phyloP scores from a whole-genome alignment of 2,113 vertebrate genomes.

The Phrynosoma platyrhinos region DNA sequence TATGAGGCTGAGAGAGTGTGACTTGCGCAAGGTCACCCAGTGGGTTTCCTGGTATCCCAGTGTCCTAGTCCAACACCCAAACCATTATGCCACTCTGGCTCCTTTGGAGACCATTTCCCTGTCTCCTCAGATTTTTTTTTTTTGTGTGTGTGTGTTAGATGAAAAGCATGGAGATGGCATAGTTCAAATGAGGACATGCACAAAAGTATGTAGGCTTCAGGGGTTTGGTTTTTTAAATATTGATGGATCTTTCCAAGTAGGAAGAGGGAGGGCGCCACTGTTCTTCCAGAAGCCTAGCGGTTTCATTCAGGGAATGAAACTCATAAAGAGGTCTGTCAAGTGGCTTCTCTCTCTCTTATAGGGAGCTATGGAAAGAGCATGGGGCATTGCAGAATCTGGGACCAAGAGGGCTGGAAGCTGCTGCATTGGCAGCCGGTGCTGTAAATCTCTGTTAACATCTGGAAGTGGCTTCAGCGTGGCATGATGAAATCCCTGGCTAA shows the following conservation, averaged over 20 bases:
- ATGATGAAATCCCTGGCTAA: conserved; percentile 67
- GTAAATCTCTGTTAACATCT: conserved; percentile 41
- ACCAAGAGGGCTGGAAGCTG: neutral
- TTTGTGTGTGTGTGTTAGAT: neutral
- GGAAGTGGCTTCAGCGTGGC: conserved; percentile 47
- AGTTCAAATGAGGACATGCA: neutral
- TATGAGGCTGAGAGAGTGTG: too few species aligned
- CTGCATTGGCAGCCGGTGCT: conserved; percentile 32
- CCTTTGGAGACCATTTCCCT: neutral
- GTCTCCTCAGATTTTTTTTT: too few species aligned
- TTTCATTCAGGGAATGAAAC: neutral
- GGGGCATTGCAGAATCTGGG: neutral
- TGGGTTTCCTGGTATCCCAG: too few species aligned
- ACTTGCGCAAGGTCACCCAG: too few species aligned
- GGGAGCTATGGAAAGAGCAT: neutral
- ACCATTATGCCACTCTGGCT: too few species aligned
- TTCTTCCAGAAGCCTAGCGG: neutral
- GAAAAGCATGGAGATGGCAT: too few species aligned
- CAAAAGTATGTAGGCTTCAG: neutral
- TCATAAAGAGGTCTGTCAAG: too few species aligned
- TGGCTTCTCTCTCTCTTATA: neutral
- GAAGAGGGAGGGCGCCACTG: neutral
- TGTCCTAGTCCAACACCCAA: too few species aligned
- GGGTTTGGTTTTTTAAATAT: rapidly evolving
- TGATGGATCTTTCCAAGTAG: neutral